Evolutionary conservation across 2,113 vertebrate species (phyloP).

Genomic region (Sylvietta virens): DNA sequence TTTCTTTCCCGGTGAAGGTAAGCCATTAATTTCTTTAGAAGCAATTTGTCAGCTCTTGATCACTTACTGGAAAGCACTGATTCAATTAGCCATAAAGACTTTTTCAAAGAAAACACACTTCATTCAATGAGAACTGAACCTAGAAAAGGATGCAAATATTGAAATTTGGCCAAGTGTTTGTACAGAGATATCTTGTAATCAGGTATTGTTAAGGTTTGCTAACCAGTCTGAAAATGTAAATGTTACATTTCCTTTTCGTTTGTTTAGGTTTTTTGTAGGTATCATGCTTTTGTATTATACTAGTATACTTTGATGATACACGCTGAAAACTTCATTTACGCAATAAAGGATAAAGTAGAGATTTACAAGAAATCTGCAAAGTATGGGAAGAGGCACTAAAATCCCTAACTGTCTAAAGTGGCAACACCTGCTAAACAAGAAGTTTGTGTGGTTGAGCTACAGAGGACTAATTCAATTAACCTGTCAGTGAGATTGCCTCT

Average conservation of each 20-base stretch:
- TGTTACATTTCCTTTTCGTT: not conserved
- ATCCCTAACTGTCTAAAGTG: not conserved
- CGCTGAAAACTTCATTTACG: not conserved
- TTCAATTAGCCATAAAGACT: not conserved
- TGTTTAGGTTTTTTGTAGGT: not conserved
- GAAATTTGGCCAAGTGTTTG: not conserved
- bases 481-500: not conserved
- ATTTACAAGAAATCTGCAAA: not conserved
- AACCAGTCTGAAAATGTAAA: not conserved
- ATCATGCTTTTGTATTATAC: not conserved
- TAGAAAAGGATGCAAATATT: not conserved
- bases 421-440: not conserved
- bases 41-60: not conserved
- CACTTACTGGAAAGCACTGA: not conserved
- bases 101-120: not conserved
- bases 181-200: not conserved
- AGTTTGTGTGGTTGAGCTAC: not conserved
- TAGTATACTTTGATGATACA: not conserved
- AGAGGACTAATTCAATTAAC: not conserved
- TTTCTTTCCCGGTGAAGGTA: not conserved
- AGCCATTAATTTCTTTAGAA: not conserved
- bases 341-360: not conserved
- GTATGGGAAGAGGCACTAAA: not conserved
- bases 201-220: not conserved
- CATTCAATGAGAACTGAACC: not conserved